Evolutionary conservation across 2,113 vertebrate species (phyloP).

Genomic region (Ploceus nigricollis): DNA sequence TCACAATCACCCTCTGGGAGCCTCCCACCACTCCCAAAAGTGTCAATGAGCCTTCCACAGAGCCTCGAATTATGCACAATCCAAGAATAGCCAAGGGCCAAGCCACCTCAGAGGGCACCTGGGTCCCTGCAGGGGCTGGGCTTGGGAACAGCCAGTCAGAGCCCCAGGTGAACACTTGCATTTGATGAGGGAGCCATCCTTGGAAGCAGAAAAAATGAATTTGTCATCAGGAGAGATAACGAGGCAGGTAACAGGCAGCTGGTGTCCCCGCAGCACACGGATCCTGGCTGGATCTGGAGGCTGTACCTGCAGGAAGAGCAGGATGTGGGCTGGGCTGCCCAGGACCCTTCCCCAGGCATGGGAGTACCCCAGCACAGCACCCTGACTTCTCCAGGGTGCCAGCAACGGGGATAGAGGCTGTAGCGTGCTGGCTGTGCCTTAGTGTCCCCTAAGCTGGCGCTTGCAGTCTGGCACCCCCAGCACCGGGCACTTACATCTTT

Average conservation of each 20-base stretch:
- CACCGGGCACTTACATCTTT: slow-evolving; percentile 80
- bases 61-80: not conserved
- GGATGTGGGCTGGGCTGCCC: not conserved
- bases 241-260: slow-evolving; percentile 89
- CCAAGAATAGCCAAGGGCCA: not conserved
- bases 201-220: slow-evolving; percentile 88
- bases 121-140: too few species aligned
- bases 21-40: not conserved
- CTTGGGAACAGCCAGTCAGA: not conserved
- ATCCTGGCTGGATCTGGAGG: slow-evolving; percentile 80
- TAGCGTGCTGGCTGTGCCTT: accelerated
- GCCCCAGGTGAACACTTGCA: slow-evolving; percentile 76
- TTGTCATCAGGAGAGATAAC: slow-evolving; percentile 87
- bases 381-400: not conserved
- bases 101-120: not conserved
- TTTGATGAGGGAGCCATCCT: slow-evolving; percentile 95
- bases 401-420: not conserved
- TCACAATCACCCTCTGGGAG: not conserved
- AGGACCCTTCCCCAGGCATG: accelerated
- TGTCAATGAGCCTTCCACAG: accelerated
- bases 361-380: accelerated
- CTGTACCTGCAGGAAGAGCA: slow-evolving; percentile 71
- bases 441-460: accelerated
- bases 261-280: slow-evolving; percentile 86
- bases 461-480: accelerated